Percentiles rank a stretch among this genome's conserved stretches.
phyloP scores from a whole-genome alignment of 1,140 invertebrate species.

The Nephila pilipes region DNA sequence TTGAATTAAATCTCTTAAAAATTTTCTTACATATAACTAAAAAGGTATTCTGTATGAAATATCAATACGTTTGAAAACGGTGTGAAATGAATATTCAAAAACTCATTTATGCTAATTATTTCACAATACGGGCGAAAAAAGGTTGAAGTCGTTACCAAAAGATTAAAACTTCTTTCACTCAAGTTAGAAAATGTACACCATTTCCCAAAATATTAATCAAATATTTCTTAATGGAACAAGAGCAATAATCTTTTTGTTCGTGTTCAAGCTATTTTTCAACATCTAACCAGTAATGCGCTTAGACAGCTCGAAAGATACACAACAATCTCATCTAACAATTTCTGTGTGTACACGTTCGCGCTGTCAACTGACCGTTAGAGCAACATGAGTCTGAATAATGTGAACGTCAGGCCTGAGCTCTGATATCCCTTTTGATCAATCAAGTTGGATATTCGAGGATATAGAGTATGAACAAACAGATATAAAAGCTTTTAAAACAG shows the following conservation, averaged over 20 bases:
- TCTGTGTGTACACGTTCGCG: neutral
- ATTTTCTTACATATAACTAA: no score
- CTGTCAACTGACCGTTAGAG: slow-evolving; percentile 28
- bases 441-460: slow-evolving; percentile 36
- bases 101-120: no score
- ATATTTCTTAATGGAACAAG: neutral
- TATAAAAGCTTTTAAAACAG: neutral
- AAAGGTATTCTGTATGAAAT: no score
- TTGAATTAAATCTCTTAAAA: no score
- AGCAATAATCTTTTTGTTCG: neutral
- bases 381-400: slow-evolving; percentile 21
- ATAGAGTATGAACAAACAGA: neutral
- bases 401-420: slow-evolving; percentile 18
- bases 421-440: slow-evolving; percentile 31
- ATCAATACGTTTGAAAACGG: no score
- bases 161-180: neutral
- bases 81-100: no score
- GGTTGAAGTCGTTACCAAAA: neutral
- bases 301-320: slow-evolving; percentile 12
- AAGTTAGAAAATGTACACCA: neutral
- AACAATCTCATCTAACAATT: neutral
- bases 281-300: slow-evolving; percentile 8
- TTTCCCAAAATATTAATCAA: neutral
- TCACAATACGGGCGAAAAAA: no score
- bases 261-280: neutral